Base-by-base conservation (phyloP, 2,888 invertebrate genomes). In the Trilocha varians region DNA sequence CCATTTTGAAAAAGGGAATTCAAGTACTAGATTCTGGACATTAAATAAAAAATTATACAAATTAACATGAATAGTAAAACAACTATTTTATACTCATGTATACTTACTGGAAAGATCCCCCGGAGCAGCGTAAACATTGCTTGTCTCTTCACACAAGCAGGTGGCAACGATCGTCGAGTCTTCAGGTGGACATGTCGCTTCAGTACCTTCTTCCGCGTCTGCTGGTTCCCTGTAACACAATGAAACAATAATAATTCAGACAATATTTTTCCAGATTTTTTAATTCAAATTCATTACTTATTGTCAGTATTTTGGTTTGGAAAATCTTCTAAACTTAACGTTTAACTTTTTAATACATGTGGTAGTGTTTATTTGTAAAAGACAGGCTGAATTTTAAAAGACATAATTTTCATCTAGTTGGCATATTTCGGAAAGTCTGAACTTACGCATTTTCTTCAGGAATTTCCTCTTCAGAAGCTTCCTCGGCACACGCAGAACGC, bases 171-270 rank as follows among this genome's bases (percentile, higher is more conserved):
- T 42, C 0, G 67, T 49, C 0, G 70, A 47, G 40, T 69, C 65
- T 11, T 78, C 78, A 0, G 53, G 53, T 0, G 84, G 83, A 40
- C 72, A 70, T 2, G 73, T 70, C 1, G 80, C 76, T 36, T 77
- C 77, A 0, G 70, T 59, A 1, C 74, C 77, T 13, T 80, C 79
- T 15, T 77, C 78, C 0, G 70, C 80, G 0, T 55, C 75, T 2
- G 78, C 74, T 0, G 75, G 68, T 34, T 65, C 65, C 40, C 75
- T 79, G 36, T 3, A 40, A 3, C 44, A 38, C 17, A 9, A 18
- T 18, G 2, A 32, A 5, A 15, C n/a, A 16, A 13, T 42, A 35
- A 15, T 14, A 34, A 39, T 13, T 36, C 18, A 41, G 13, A 37
- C n/a, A n/a, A 32, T 33, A 8, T 9, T 8, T 5, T 36, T 33